These are phyloP conservation scores for Cyprinus carpio DNA, from an alignment of 2,113 vertebrate genomes.

Conservation along the genomic window DNA sequence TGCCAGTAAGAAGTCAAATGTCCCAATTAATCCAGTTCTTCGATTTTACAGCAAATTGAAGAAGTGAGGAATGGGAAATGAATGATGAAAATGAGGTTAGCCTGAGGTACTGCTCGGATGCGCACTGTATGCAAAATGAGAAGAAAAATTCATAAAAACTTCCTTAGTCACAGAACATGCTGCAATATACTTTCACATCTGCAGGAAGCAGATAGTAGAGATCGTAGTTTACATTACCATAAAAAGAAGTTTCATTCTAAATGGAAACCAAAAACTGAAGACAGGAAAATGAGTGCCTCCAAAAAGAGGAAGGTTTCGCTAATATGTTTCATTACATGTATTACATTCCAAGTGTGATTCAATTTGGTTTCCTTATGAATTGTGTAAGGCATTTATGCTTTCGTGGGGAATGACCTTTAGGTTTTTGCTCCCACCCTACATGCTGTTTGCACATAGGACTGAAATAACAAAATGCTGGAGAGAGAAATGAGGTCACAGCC, in stretches of 20 bases:
- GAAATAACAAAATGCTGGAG: slow-evolving; percentile 45
- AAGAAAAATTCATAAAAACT: no score
- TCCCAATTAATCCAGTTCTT: background rate
- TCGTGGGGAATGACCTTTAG: background rate
- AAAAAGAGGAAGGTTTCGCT: background rate
- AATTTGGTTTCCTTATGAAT: slow-evolving; percentile 32
- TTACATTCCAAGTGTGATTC: background rate
- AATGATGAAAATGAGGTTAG: background rate
- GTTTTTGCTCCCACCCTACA: background rate
- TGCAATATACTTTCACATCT: slow-evolving; percentile 32
- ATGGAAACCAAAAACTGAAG: background rate
- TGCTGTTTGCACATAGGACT: slow-evolving; percentile 35
- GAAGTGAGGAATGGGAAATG: slow-evolving; percentile 18
- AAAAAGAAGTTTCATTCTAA: slow-evolving; percentile 22
- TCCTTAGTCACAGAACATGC: background rate
- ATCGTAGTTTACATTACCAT: background rate
- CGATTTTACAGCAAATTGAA: background rate
- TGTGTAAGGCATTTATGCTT: slow-evolving; percentile 21
- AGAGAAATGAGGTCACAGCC: slow-evolving; percentile 52
- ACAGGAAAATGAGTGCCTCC: no score
- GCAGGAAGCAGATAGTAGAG: slow-evolving; percentile 2
- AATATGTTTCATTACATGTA: slow-evolving; percentile 1
- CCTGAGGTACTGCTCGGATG: background rate
- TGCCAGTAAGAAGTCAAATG: slow-evolving; percentile 11
- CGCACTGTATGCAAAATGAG: background rate